Conservation (phyloP, 1,140 invertebrate species). For the Tetranychus cinnabarinus region DNA sequence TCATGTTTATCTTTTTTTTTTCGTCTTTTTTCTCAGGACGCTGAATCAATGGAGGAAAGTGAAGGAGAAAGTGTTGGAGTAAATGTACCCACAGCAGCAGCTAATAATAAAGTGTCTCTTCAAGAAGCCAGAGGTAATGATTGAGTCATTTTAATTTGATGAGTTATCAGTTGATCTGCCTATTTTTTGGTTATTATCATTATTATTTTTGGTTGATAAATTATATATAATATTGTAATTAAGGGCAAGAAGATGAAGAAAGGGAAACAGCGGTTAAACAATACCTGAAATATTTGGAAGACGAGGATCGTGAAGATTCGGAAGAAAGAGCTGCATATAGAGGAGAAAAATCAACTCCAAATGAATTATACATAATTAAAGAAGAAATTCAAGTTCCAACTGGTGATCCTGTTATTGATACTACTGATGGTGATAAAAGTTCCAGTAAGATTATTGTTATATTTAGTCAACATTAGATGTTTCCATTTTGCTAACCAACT, state of each 20-base stretch:
- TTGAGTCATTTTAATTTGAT: too few species aligned
- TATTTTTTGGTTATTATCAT: neutral
- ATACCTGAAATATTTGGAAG: constrained; percentile 7
- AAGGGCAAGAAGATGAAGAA: neutral
- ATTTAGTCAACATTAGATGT: too few species aligned
- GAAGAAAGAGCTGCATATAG: constrained; percentile 6
- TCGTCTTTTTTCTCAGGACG: constrained; percentile 24
- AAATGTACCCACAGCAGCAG: neutral
- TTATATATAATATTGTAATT: neutral
- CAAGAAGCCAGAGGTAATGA: too few species aligned
- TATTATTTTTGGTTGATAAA: neutral
- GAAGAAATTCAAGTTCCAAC: constrained; percentile 6
- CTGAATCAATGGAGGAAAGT: constrained; percentile 34
- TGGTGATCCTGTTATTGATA: too few species aligned
- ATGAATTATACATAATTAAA: constrained; percentile 6
- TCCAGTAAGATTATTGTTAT: neutral
- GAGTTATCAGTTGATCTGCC: neutral
- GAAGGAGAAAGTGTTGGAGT: constrained; percentile 15
- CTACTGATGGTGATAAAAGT: too few species aligned
- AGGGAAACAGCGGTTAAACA: constrained; percentile 1
- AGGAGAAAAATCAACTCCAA: constrained; percentile 2
- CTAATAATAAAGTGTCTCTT: neutral
- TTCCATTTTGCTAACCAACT: too few species aligned
- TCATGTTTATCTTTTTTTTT: constrained; percentile 6
- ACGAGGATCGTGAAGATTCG: constrained; percentile 4